Evolutionary conservation across 1,140 invertebrate genomes (phyloP).

Genomic region (Kradibia gibbosae): DNA sequence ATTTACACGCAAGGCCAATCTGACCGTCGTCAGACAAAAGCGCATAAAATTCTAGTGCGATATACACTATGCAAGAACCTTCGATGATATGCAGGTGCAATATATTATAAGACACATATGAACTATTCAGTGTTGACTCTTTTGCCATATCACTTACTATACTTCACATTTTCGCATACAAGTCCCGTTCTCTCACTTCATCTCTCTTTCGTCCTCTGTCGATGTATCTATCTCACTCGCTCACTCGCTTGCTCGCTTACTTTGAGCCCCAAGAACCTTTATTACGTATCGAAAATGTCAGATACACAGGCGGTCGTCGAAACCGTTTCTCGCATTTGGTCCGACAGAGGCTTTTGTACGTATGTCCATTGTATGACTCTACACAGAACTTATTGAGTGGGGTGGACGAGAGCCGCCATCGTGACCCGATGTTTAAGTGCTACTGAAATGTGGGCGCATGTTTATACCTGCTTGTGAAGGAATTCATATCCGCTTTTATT

Average conservation of each 20-base stretch:
- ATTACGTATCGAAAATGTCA: neutral
- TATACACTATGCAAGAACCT: neutral
- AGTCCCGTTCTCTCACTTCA: neutral
- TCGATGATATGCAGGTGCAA: slow-evolving; percentile 19
- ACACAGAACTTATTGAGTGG: too few species aligned
- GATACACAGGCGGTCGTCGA: neutral
- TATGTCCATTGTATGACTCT: neutral
- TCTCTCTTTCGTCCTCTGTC: neutral
- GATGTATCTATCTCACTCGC: too few species aligned
- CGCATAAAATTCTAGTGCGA: slow-evolving; percentile 16
- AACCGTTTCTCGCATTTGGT: neutral
- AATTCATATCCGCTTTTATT: neutral
- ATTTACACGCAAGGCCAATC: neutral
- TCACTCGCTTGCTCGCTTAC: neutral
- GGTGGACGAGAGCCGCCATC: neutral
- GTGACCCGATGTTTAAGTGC: neutral
- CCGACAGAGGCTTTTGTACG: neutral
- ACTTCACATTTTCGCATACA: too few species aligned
- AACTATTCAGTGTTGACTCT: neutral
- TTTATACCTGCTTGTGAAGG: neutral
- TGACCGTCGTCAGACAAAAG: slow-evolving; percentile 9
- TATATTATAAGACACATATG: neutral
- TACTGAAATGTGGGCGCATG: neutral
- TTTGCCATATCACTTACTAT: too few species aligned
- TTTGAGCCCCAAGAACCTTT: neutral